phyloP scores from a whole-genome alignment of 1,140 invertebrate species.

The Subanguina moxae region DNA sequence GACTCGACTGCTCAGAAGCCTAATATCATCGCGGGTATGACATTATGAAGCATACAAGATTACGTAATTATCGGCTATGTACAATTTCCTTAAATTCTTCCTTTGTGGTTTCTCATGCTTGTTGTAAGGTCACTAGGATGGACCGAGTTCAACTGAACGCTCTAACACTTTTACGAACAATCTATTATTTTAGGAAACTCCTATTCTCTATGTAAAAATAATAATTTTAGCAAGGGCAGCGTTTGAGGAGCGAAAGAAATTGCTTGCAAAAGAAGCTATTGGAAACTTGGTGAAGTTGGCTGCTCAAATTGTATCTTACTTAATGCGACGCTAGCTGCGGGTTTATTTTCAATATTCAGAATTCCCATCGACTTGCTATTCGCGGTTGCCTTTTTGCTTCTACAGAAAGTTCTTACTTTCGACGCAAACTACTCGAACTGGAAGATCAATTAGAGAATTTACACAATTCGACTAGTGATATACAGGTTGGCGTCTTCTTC shows the following conservation, averaged over 20 bases:
- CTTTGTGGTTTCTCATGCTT: too few species aligned
- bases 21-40: constrained; percentile 30
- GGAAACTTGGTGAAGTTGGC: constrained; percentile 29
- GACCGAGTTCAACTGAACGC: too few species aligned
- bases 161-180: too few species aligned
- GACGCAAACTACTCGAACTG: neutral
- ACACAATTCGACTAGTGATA: neutral
- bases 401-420: neutral
- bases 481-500: neutral
- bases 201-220: too few species aligned
- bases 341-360: neutral
- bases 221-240: constrained; percentile 14
- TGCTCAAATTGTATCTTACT: constrained; percentile 6
- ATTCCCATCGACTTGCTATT: neutral
- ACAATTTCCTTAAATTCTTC: too few species aligned
- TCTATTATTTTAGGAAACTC: too few species aligned
- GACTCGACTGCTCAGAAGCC: constrained; percentile 21
- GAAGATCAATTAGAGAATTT: neutral
- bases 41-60: too few species aligned
- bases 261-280: constrained; percentile 5
- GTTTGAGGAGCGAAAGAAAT: constrained; percentile 23
- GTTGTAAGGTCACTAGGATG: too few species aligned
- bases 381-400: neutral
- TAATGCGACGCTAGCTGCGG: neutral
- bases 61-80: too few species aligned